A percentile compares a stretch with the other conserved stretches of the same genome.
phyloP scores from a whole-genome alignment of 2,888 invertebrate genomes.

The Hemicrepidius hirtus region DNA sequence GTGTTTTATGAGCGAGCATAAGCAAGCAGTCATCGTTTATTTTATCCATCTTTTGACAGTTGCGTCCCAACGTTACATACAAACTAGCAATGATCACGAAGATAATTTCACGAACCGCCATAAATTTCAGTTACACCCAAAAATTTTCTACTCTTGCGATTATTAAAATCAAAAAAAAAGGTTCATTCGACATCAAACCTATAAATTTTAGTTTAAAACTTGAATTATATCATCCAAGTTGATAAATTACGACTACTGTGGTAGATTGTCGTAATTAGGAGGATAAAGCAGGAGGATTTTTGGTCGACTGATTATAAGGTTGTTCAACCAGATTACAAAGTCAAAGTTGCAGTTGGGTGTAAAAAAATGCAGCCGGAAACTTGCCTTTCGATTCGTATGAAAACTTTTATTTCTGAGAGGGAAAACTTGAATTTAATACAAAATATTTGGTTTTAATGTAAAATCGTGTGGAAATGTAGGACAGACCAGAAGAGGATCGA shows the following conservation, averaged over 20 bases:
- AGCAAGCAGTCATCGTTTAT: conserved; percentile 22
- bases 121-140: conserved; percentile 26
- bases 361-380: conserved; percentile 33
- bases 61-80: conserved; percentile 5
- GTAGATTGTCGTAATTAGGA: conserved; percentile 45
- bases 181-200: not conserved
- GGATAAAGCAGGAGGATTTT: conserved; percentile 49
- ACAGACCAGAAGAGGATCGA: too few species aligned
- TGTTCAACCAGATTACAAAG: conserved; percentile 44
- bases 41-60: conserved; percentile 35
- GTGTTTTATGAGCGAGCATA: not conserved
- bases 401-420: too few species aligned
- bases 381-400: not conserved
- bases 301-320: conserved; percentile 49
- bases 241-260: conserved; percentile 41
- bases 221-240: conserved; percentile 19
- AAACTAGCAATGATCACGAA: conserved; percentile 34
- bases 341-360: conserved; percentile 16
- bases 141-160: not conserved
- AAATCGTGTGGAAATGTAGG: too few species aligned
- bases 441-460: too few species aligned
- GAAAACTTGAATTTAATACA: too few species aligned
- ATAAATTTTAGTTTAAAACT: conserved; percentile 37
- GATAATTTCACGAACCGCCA: conserved; percentile 27
- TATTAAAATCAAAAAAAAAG: conserved; percentile 6